These are phyloP conservation scores for Herminia tarsipennalis DNA, from an alignment of 2,888 invertebrate genomes.

Conservation along the genomic window DNA sequence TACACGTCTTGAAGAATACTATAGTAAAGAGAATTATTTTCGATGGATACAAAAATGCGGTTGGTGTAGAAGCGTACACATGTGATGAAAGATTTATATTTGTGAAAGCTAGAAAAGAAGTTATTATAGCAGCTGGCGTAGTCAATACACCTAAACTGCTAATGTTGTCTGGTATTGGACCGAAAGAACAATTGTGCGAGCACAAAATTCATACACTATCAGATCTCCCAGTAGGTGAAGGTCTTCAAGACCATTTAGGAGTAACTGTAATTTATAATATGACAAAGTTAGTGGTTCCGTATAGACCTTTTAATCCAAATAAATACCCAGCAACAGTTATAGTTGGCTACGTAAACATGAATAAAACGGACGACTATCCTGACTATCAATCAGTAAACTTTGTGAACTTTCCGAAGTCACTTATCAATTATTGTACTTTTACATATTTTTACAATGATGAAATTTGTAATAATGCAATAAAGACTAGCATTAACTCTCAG, in stretches of 20 bases:
- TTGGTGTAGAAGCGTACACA: slow-evolving; percentile 48
- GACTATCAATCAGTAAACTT: slow-evolving; percentile 17
- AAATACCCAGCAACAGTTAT: slow-evolving; percentile 41
- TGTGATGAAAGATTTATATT: slow-evolving; percentile 16
- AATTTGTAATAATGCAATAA: slow-evolving; percentile 45
- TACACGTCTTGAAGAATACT: slow-evolving; percentile 25
- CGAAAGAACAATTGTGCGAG: slow-evolving; percentile 46
- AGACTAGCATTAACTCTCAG: slow-evolving; percentile 41
- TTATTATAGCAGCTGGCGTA: slow-evolving; percentile 59
- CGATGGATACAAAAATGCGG: slow-evolving; percentile 23
- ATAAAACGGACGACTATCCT: slow-evolving; percentile 12
- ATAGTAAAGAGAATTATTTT: slow-evolving; percentile 19
- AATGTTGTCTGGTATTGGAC: slow-evolving; percentile 64
- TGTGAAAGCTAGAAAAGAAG: slow-evolving; percentile 48
- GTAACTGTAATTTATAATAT: slow-evolving; percentile 50
- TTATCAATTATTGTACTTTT: slow-evolving; percentile 18
- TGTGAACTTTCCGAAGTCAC: slow-evolving; percentile 4
- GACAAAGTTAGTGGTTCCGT: slow-evolving; percentile 38
- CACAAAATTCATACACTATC: slow-evolving; percentile 45
- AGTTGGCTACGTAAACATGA: slow-evolving; percentile 14
- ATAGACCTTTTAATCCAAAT: slow-evolving; percentile 36
- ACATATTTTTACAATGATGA: slow-evolving; percentile 33
- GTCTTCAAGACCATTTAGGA: slow-evolving; percentile 59
- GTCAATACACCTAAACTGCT: slow-evolving; percentile 58
- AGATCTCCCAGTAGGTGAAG: slow-evolving; percentile 57